A percentile compares a stretch with the other conserved stretches of the same genome.
These are phyloP conservation scores for Pogonophryne albipinna DNA, from an alignment of 2,797 vertebrate species.

Conservation along the genomic window DNA sequence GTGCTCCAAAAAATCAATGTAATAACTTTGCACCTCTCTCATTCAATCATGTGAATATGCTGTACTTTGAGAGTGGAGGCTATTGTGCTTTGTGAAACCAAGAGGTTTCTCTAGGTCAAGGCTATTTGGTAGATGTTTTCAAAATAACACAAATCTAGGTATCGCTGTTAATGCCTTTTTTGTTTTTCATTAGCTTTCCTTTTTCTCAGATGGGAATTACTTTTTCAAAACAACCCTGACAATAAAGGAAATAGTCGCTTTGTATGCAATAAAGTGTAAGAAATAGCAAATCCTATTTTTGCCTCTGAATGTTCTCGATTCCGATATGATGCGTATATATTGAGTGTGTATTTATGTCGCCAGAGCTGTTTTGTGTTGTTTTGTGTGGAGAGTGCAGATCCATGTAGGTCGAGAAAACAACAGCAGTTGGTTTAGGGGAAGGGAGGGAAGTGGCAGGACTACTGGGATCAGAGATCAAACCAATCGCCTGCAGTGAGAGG, in stretches of 20 bases:
- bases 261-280: constrained; percentile 3
- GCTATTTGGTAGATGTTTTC: constrained; percentile 53
- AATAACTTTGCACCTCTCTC: constrained; percentile 38
- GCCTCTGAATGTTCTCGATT: constrained; percentile 16
- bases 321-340: constrained; percentile 38
- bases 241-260: constrained; percentile 48
- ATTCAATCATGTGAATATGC: constrained; percentile 32
- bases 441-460: constrained; percentile 64
- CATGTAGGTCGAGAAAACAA: constrained; percentile 66
- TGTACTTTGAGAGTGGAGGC: constrained; percentile 16
- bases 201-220: constrained; percentile 47
- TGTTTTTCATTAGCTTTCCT: constrained; percentile 42
- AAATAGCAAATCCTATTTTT: constrained; percentile 45
- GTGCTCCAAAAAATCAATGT: constrained; percentile 4
- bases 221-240: constrained; percentile 39
- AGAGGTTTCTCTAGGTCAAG: constrained; percentile 39
- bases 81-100: constrained; percentile 28
- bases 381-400: constrained; percentile 51
- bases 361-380: constrained; percentile 41
- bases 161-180: constrained; percentile 44
- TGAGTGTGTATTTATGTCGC: constrained; percentile 51
- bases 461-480: constrained; percentile 77
- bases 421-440: constrained; percentile 51
- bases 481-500: constrained; percentile 71
- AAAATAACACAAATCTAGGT: constrained; percentile 55